Conservation (phyloP, 2,888 invertebrate species). For the Ophioninae sp. region DNA sequence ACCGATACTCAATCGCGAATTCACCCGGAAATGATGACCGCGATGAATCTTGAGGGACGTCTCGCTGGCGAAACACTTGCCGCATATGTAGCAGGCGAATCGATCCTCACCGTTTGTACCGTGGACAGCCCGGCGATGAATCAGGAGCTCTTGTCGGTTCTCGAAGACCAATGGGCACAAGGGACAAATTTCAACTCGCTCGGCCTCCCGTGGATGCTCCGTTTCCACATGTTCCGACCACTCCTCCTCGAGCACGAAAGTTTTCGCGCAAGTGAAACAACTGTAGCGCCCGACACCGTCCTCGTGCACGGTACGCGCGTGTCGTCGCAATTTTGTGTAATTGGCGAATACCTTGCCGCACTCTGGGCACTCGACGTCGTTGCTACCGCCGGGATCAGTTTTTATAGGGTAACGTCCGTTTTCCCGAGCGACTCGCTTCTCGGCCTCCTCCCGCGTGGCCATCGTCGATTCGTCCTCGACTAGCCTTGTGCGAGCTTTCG, state of each 20-base stretch:
- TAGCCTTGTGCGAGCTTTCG: conserved; percentile 83
- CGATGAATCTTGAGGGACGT: conserved; percentile 85
- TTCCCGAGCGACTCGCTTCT: conserved; percentile 27
- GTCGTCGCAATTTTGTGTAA: conserved; percentile 75
- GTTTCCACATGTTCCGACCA: conserved; percentile 84
- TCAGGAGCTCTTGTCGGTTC: conserved; percentile 69
- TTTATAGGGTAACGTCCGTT: conserved; percentile 55
- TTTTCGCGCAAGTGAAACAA: conserved; percentile 85
- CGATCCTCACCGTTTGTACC: conserved; percentile 74
- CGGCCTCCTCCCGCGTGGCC: conserved; percentile 64
- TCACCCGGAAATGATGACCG: conserved; percentile 84
- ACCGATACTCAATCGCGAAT: conserved; percentile 74
- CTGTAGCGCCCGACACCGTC: conserved; percentile 80
- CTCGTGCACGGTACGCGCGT: conserved; percentile 73
- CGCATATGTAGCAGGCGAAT: conserved; percentile 86
- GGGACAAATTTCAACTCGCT: conserved; percentile 56
- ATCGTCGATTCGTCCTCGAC: conserved; percentile 84
- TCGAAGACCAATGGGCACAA: conserved; percentile 70
- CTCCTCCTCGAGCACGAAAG: conserved; percentile 84
- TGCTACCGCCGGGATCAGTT: conserved; percentile 67
- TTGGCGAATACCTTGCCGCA: conserved; percentile 84
- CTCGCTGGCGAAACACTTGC: conserved; percentile 85
- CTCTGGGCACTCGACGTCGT: conserved; percentile 81
- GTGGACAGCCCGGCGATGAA: conserved; percentile 74
- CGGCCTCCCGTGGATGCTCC: conserved; percentile 33